These are phyloP conservation scores for Slavum lentiscoides DNA, from an alignment of 2,888 invertebrate genomes.

Conservation along the genomic window DNA sequence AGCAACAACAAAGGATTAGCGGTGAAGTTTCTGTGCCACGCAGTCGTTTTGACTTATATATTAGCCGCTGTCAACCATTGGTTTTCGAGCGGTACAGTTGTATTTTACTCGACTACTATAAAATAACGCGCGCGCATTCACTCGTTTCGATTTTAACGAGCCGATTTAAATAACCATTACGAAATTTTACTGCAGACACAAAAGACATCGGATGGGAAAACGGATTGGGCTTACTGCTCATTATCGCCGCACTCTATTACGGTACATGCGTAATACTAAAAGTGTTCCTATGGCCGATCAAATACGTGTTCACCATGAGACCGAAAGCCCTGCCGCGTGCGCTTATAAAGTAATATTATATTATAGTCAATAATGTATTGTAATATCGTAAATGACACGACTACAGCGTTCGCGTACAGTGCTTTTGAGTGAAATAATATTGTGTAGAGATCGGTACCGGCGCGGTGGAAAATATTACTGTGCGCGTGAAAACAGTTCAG, in stretches of 20 bases:
- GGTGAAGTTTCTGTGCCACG: not conserved
- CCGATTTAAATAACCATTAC: not conserved
- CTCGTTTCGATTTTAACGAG: too few species aligned
- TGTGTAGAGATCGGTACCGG: too few species aligned
- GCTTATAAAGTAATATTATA: constrained; percentile 4
- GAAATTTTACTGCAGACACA: not conserved
- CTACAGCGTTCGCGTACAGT: too few species aligned
- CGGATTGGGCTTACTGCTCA: constrained; percentile 74
- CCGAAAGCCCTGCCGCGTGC: not conserved
- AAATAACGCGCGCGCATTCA: not conserved
- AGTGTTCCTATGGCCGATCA: not conserved
- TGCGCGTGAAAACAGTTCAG: too few species aligned
- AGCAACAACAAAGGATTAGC: constrained; percentile 6
- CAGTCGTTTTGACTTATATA: not conserved
- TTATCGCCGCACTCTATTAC: constrained; percentile 67
- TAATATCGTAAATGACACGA: too few species aligned
- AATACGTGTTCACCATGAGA: not conserved
- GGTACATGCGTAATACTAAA: constrained; percentile 62
- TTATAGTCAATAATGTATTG: too few species aligned
- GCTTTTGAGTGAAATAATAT: too few species aligned
- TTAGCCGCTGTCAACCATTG: constrained; percentile 22
- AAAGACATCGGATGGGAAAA: constrained; percentile 62
- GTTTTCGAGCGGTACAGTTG: constrained; percentile 12
- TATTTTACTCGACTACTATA: too few species aligned
- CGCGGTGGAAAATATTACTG: too few species aligned